phyloP scores from a whole-genome alignment of 2,797 vertebrate genomes.

The Scolopax bukidnonensis region DNA sequence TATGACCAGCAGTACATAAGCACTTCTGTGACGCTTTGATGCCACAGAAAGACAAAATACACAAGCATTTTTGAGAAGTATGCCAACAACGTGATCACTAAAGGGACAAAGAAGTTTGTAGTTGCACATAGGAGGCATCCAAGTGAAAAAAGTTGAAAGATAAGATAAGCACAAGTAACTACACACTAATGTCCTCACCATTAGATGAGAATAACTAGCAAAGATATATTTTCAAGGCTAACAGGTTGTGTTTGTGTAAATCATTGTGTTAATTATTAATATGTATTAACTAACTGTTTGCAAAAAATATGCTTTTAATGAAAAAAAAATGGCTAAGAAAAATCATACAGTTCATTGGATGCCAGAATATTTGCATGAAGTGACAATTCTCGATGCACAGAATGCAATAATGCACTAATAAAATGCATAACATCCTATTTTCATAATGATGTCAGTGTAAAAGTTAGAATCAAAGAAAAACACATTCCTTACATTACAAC shows the following conservation, averaged over 20 bases:
- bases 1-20: not conserved
- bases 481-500: not conserved
- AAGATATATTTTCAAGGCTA: not conserved
- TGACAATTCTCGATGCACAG: not conserved
- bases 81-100: not conserved
- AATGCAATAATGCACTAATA: not conserved
- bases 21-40: not conserved
- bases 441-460: not conserved
- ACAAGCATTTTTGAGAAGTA: not conserved
- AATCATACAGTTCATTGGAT: not conserved
- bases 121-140: not conserved
- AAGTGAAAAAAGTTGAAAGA: not conserved
- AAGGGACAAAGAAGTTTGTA: not conserved
- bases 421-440: not conserved
- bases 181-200: not conserved
- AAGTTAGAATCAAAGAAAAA: slow-evolving; percentile 32
- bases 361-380: not conserved
- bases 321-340: not conserved
- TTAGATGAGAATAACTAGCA: not conserved
- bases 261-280: not conserved
- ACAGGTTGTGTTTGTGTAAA: not conserved
- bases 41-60: not conserved
- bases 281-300: not conserved
- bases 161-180: not conserved
- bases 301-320: not conserved